Percentiles rank a stretch among this genome's conserved stretches.
phyloP scores from a whole-genome alignment of 2,888 invertebrate genomes.

The Pristionchus japonicus region DNA sequence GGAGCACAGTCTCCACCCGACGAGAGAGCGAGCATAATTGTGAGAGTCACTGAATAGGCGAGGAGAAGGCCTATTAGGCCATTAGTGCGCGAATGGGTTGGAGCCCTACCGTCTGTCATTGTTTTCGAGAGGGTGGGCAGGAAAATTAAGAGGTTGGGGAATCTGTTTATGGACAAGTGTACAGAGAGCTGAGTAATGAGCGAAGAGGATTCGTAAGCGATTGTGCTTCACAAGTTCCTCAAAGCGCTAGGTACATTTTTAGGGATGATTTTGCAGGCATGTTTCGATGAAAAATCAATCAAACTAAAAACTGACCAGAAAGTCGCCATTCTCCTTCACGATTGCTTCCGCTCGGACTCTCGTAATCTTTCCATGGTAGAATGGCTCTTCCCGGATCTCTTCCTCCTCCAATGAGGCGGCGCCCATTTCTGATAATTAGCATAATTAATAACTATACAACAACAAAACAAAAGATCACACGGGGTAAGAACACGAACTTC shows the following conservation, averaged over 20 bases:
- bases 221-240: not conserved
- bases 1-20: not conserved
- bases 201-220: not conserved
- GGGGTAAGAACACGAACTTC: too few species aligned
- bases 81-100: not conserved
- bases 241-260: not conserved
- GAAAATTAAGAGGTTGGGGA: not conserved
- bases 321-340: slow-evolving; percentile 44
- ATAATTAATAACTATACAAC: too few species aligned
- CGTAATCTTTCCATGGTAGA: slow-evolving; percentile 42
- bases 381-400: slow-evolving; percentile 4
- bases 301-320: slow-evolving; percentile 7
- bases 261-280: not conserved
- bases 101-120: slow-evolving; percentile 13
- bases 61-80: slow-evolving; percentile 28
- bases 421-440: slow-evolving; percentile 11
- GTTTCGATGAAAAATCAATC: too few species aligned
- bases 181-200: not conserved
- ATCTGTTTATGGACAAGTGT: not conserved
- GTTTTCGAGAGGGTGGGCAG: not conserved
- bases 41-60: not conserved
- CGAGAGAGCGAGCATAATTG: not conserved
- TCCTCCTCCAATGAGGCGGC: slow-evolving; percentile 6
- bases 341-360: slow-evolving; percentile 34
- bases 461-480: too few species aligned